Evolutionary conservation across 2,797 vertebrate species (phyloP), one percentile per base, ranked within the genome.

Genomic region (Melanotaenia nigrans): DNA sequence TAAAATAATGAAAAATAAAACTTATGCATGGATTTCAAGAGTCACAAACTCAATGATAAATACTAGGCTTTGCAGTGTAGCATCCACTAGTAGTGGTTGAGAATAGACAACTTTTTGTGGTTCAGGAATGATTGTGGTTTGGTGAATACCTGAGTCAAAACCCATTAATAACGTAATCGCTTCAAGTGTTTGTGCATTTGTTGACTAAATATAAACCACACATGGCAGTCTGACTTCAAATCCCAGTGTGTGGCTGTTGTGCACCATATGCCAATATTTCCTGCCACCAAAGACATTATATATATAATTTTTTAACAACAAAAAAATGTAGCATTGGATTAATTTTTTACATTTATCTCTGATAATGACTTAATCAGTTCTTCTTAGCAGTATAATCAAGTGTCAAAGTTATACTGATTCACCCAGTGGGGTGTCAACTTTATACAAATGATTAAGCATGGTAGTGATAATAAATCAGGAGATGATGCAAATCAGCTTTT

Each of bases 371-470:
- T 68, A 35, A 53, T 36, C 45, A 35, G 32, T 32, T 60, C 22
- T 45, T 57, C 35, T 32, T 60, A 10, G 30, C 5, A 10, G 6
- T 24, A 57, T 71, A 56, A 65, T 75, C 35, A 25, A 53, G 16
- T 30, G 25, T 25, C 20, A 53, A 68, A 64, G 61, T 76, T 8
- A 60, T 36, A 33, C 36, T 13, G 57, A 68, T 22, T 71, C 51
- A 6, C 40, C 3, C 30, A 10, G 53, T 24, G 32, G 20, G 61
- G 5, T 65, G 32, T 22, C 7, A 45, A 35, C 6, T 2, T 62
- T n/a, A 62, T 35, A 45, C 40, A 51, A 35, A 55, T 74, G 38
- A 77, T 75, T 67, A 53, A 61, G 28, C n/a, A 64, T 20, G 8
- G 30, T 32, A 30, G 25, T 57, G 38, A 62, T 64, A n/a, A 45